phyloP scores from a whole-genome alignment of 2,113 vertebrate species.

The Nycticryphes semicollaris region DNA sequence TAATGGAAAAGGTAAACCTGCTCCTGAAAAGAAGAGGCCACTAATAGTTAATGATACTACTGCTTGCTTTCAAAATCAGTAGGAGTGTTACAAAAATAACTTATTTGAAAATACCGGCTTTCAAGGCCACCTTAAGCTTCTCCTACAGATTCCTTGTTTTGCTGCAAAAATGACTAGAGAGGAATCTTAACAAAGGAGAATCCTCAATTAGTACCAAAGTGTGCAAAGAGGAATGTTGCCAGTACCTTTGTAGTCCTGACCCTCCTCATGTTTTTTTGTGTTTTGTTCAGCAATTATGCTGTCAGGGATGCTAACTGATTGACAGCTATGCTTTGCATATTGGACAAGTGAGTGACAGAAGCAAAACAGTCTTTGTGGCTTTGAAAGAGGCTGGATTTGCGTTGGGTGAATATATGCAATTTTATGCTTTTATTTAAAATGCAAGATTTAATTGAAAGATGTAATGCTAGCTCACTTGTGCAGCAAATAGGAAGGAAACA shows the following conservation, averaged over 20 bases:
- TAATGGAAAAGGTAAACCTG: not conserved
- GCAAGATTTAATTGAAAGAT: constrained; percentile 18
- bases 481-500: not conserved
- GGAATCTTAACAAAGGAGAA: not conserved
- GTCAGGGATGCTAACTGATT: constrained; percentile 11
- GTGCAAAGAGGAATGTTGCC: not conserved
- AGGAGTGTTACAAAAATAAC: not conserved
- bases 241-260: not conserved
- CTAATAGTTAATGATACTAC: not conserved
- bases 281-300: constrained; percentile 27
- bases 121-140: not conserved
- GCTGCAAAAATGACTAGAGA: not conserved
- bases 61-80: not conserved
- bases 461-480: not conserved
- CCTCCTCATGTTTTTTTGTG: not conserved
- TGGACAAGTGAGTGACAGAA: constrained; percentile 4
- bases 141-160: not conserved
- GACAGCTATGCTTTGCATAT: constrained; percentile 20
- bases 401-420: constrained; percentile 6
- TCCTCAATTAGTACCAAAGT: not conserved
- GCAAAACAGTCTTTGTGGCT: not conserved
- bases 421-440: constrained; percentile 20
- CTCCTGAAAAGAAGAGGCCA: not conserved
- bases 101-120: not conserved
- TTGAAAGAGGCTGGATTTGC: not conserved